Percentiles rank a stretch among this genome's conserved stretches.
phyloP scores from a whole-genome alignment of 2,113 vertebrate species.

The Centropus bengalensis region DNA sequence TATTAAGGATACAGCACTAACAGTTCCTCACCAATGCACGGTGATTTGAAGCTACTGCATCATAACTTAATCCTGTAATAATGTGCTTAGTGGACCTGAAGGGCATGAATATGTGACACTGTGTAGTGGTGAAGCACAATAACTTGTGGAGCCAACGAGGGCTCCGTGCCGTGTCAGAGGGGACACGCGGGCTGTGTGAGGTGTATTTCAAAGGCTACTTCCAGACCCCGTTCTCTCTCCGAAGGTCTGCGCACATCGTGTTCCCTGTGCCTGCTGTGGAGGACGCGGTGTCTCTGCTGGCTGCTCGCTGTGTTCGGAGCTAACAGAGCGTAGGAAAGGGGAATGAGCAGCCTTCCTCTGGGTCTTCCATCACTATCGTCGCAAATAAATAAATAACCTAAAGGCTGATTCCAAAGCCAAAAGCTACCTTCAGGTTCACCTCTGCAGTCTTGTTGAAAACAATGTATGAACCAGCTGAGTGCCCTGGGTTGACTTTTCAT shows the following conservation, averaged over 20 bases:
- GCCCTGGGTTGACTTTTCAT: slow-evolving; percentile 27
- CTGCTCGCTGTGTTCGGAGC: not conserved
- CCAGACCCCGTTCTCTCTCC: not conserved
- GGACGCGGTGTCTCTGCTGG: slow-evolving; percentile 4
- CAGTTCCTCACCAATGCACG: not conserved
- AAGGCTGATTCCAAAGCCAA: slow-evolving; percentile 21
- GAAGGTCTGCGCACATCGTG: not conserved
- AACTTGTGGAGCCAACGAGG: not conserved
- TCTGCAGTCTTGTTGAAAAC: slow-evolving; percentile 55
- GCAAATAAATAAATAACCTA: slow-evolving; percentile 54
- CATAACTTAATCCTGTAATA: not conserved
- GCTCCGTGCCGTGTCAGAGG: not conserved
- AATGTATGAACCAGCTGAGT: slow-evolving; percentile 25
- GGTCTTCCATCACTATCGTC: slow-evolving; percentile 41
- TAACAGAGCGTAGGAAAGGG: slow-evolving; percentile 13
- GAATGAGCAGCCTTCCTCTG: slow-evolving; percentile 31
- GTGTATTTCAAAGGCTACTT: not conserved
- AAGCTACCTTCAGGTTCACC: slow-evolving; percentile 59
- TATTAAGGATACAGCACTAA: not conserved
- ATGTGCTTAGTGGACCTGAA: not conserved
- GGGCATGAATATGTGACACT: not conserved
- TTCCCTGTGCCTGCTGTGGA: not conserved
- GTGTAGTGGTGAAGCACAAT: not conserved
- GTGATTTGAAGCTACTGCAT: not conserved
- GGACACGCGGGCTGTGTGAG: not conserved